Conservation (phyloP, 2,797 vertebrate species). For the Sparidentex hasta region DNA sequence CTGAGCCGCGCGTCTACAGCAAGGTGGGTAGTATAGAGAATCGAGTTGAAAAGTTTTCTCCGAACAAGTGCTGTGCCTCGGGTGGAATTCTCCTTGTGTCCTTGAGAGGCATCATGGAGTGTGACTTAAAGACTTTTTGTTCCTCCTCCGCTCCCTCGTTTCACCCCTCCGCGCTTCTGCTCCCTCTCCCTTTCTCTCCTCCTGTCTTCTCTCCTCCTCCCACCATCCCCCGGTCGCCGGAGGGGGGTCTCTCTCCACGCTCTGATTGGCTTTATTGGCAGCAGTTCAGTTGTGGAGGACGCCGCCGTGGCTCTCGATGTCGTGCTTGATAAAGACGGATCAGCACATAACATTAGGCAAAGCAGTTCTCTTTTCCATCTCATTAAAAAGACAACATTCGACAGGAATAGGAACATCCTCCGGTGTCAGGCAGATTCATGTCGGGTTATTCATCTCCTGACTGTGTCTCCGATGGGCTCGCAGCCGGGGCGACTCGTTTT, state of each 20-base stretch:
- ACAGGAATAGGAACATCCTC: slow-evolving; percentile 54
- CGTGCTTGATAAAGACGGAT: slow-evolving; percentile 80
- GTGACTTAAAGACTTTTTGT: slow-evolving; percentile 53
- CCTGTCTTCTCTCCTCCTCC: slow-evolving; percentile 43
- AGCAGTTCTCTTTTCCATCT: slow-evolving; percentile 70
- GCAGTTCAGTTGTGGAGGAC: slow-evolving; percentile 70
- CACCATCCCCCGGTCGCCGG: slow-evolving; percentile 31
- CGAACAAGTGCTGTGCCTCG: slow-evolving; percentile 40
- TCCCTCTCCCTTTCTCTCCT: slow-evolving; percentile 36
- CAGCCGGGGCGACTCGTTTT: background rate
- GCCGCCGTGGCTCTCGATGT: slow-evolving; percentile 64
- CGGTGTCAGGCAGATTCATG: slow-evolving; percentile 53
- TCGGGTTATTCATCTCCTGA: slow-evolving; percentile 41
- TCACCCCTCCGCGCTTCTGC: slow-evolving; percentile 18
- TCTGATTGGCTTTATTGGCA: slow-evolving; percentile 82
- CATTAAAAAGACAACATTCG: slow-evolving; percentile 69
- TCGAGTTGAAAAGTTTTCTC: slow-evolving; percentile 32
- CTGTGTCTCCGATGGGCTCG: slow-evolving; percentile 23
- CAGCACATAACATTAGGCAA: slow-evolving; percentile 67
- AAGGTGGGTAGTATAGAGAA: slow-evolving; percentile 34
- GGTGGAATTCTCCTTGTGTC: slow-evolving; percentile 49
- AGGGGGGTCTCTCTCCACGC: slow-evolving; percentile 64
- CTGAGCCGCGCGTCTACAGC: slow-evolving; percentile 8
- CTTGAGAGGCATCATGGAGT: slow-evolving; percentile 53
- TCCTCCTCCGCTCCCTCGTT: slow-evolving; percentile 36